Base-by-base conservation (phyloP, 1,140 invertebrate species). In the Eueides isabella region DNA sequence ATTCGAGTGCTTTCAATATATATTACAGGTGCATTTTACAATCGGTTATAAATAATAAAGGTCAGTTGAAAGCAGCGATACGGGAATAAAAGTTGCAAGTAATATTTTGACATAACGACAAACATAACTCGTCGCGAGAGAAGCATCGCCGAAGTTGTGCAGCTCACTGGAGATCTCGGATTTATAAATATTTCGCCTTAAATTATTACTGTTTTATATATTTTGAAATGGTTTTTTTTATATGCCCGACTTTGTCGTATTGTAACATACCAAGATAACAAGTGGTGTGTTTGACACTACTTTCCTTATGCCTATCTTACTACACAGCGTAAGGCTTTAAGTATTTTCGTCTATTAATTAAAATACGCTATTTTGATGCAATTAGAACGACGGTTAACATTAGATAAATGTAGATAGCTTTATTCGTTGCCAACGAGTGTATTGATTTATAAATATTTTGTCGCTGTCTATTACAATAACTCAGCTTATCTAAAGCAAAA, bases 81-180 rank as follows among this genome's bases (percentile, higher is more conserved):
- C 29, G 11, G 3, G 19, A 55, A 67, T 67, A 67, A 67, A 67
- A 67, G 66, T 67, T 48, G 66, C 41, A 48, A 30, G 41, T 31
- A 28, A 55, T 29, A 55, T 67, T 67, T 67, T 67, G 66, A 67
- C 66, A 67, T 67, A 67, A 67, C 66, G 33, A 48, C 66, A 31
- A 41, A 30, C 66, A 55, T 67, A 48, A 67, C 23, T 67, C 41
- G 12, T 55, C 41, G 66, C 33, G 23, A 23, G 23, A 67, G 66
- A 55, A 67, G 30, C 66, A 48, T 67, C 44, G 23, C 19, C 7
- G 23, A 55, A 67, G 66, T 67, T 41, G 23, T 28, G 31, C 19
- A 55, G 48, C 30, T 67, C 38, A n/a, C 66, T 30, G 19, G 48
- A 67, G 66, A 48, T 67, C 31, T 67, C n/a, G 29, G 30, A 48